Evolutionary conservation across 1,140 invertebrate species (phyloP).

Genomic region (Ectropis grisescens): DNA sequence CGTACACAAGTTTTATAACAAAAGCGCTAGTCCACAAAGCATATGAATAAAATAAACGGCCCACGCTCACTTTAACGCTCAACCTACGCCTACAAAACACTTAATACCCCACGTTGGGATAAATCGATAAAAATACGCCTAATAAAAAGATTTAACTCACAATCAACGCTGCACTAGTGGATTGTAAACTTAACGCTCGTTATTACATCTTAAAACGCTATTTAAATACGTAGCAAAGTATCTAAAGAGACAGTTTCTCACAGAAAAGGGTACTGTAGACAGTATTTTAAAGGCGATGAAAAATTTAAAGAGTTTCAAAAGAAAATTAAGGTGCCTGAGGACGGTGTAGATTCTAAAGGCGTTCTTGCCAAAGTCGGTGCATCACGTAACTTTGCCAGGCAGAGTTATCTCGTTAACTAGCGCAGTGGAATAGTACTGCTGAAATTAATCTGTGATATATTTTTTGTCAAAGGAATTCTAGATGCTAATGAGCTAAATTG

Average conservation of each 20-base stretch:
- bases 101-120: conserved; percentile 33
- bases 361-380: conserved; percentile 35
- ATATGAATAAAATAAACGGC: conserved; percentile 44
- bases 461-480: conserved; percentile 34
- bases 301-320: conserved; percentile 59
- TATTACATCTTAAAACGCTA: conserved; percentile 6
- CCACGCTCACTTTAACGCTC: conserved; percentile 35
- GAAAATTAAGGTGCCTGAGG: conserved; percentile 46
- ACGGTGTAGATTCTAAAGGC: conserved; percentile 32
- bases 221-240: conserved; percentile 4
- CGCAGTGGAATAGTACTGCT: conserved; percentile 41
- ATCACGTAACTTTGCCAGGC: conserved; percentile 53
- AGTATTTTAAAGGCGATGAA: conserved; percentile 52
- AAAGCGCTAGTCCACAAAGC: conserved; percentile 13
- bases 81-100: conserved; percentile 36
- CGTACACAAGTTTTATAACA: conserved; percentile 13
- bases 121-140: conserved; percentile 47
- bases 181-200: conserved; percentile 7
- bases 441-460: conserved; percentile 48
- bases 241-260: conserved; percentile 33
- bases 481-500: conserved; percentile 50
- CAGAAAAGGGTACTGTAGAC: conserved; percentile 8
- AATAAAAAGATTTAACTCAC: conserved; percentile 27
- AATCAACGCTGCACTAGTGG: conserved; percentile 3
- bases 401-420: conserved; percentile 57